phyloP scores from a whole-genome alignment of 2,888 invertebrate species.

The Pyrochroa serraticornis region DNA sequence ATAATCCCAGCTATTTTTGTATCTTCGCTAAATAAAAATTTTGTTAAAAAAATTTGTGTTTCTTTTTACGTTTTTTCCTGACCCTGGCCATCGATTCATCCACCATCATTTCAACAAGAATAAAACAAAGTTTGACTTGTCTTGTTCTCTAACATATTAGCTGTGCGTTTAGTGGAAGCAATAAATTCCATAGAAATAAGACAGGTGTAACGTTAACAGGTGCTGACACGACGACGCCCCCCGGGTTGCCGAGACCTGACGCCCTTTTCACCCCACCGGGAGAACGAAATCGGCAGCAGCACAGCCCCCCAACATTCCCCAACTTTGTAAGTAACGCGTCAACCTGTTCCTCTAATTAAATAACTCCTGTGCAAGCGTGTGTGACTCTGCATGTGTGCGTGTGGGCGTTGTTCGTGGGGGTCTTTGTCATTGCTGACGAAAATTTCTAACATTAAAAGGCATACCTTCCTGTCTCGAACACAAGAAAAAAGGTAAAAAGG shows the following conservation, averaged over 20 bases:
- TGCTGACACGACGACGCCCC: constrained; percentile 50
- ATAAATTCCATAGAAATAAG: constrained; percentile 30
- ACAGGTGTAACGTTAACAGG: constrained; percentile 42
- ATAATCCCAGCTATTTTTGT: constrained; percentile 33
- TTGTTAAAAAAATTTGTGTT: constrained; percentile 23
- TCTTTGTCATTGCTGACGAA: too few relatives aligned
- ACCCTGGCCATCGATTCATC: neutral
- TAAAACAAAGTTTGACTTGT: constrained; percentile 11
- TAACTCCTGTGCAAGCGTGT: constrained; percentile 30
- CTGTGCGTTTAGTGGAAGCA: constrained; percentile 27
- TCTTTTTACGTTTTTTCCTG: constrained; percentile 10
- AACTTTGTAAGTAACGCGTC: constrained; percentile 35
- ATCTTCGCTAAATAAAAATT: constrained; percentile 23
- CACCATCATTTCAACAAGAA: neutral
- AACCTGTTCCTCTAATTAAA: constrained; percentile 37
- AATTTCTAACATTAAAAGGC: too few relatives aligned
- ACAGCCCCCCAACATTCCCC: constrained; percentile 40
- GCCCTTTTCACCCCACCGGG: constrained; percentile 48
- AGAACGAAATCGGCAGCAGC: constrained; percentile 38
- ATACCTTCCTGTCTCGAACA: too few relatives aligned
- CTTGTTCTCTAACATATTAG: constrained; percentile 25
- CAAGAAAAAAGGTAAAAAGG: too few relatives aligned
- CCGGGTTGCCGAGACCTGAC: constrained; percentile 53
- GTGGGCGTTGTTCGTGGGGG: neutral
- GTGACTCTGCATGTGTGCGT: constrained; percentile 17